phyloP scores from a whole-genome alignment of 2,113 vertebrate genomes.

The Megaceryle torquata region DNA sequence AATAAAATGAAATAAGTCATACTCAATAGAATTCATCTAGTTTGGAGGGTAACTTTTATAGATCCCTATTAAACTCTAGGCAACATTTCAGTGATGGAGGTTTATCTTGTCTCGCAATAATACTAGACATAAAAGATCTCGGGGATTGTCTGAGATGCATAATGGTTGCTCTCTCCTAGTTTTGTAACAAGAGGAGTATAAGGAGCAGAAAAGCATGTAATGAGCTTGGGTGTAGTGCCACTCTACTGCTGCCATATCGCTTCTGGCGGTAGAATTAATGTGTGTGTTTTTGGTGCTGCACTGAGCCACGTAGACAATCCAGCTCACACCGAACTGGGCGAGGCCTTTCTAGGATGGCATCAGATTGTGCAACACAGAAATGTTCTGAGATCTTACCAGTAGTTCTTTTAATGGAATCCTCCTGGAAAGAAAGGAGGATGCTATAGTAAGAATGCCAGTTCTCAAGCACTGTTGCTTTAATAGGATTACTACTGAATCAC shows the following conservation, averaged over 20 bases:
- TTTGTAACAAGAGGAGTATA: background rate
- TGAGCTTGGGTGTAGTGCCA: background rate
- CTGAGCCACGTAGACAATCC: background rate
- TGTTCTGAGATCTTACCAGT: background rate
- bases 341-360: background rate
- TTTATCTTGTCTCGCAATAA: conserved; percentile 8
- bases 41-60: conserved; percentile 17
- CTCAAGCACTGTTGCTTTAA: conserved; percentile 26
- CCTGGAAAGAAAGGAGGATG: background rate
- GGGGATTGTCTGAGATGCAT: background rate
- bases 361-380: background rate
- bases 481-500: conserved; percentile 48
- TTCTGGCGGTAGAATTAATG: background rate
- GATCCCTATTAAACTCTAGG: background rate
- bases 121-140: background rate
- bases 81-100: background rate
- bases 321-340: background rate
- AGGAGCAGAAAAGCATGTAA: background rate
- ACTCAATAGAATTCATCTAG: background rate
- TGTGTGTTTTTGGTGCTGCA: background rate
- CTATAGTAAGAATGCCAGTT: background rate
- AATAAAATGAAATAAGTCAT: conserved; percentile 4
- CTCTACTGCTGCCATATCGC: background rate
- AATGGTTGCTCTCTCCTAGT: background rate
- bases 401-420: background rate